Base-by-base conservation (phyloP, 2,113 vertebrate genomes). In the Alethe castanea region DNA sequence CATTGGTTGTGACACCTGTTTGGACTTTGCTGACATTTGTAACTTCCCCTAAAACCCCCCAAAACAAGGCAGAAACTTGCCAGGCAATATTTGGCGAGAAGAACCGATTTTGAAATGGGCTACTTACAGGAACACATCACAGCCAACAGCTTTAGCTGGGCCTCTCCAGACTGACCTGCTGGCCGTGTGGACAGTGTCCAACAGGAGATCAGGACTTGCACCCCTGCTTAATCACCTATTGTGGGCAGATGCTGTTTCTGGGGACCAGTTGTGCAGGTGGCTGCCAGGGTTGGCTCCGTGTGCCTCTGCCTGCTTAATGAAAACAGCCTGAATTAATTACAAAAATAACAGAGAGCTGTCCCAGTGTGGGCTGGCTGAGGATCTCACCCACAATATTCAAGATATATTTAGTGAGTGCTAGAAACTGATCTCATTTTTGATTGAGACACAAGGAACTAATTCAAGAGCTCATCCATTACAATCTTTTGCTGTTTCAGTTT, bases 241-340 rank as follows among this genome's bases (percentile, higher is more conserved):
- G 31, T 8, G 90, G 77, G 56, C 67, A 69, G 79, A n/a, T 72
- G 71, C 62, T 80, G 62, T 19, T 73, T 22, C 69, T 85, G 78
- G 54, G 74, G 26, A 7, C 4, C 25, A 11, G 74, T 22, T 0
- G 1, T 82, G 66, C 88, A 79, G 92, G 80, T 93, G 88, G 71
- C 81, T 72, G 31, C 70, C 38, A 42, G 90, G 85, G 38, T 19
- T 88, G 85, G 81, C 88, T 93, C 94, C 14, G 0, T 61, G 19
- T n/a, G 47, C 72, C 80, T 77, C 69, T 82, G 70, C 67, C 83
- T 94, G 86, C 76, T 70, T 22, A 14, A 73, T 38, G 64, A 47
- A 71, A 93, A 74, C 67, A 81, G 80, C 80, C 69, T 70, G 67
- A 74, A 90, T 88, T 86, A 54, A 71, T 86, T 23, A 54, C 35